Percentiles rank a stretch among this genome's conserved stretches.
These are phyloP conservation scores for Orchestia grillus DNA, from an alignment of 1,140 invertebrate genomes.

Conservation along the genomic window DNA sequence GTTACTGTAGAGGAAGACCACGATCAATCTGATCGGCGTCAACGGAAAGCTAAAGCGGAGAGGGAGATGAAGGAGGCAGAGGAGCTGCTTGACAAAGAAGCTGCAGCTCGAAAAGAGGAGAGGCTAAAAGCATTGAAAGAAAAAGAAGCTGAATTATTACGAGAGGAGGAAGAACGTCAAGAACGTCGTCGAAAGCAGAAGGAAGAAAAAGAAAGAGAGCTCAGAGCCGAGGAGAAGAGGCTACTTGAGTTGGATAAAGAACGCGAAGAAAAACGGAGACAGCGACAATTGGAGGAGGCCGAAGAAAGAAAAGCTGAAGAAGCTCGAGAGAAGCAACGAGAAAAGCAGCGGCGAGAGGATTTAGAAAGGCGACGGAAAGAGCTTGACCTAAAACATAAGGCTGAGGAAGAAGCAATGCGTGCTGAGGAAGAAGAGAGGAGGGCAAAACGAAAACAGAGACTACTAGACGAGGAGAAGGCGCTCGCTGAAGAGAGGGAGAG, in stretches of 20 bases:
- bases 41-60: neutral
- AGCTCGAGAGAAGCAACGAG: conserved; percentile 61
- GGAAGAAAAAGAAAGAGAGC: conserved; percentile 54
- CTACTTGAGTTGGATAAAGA: conserved; percentile 49
- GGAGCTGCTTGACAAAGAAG: conserved; percentile 5
- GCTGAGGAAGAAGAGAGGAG: conserved; percentile 59
- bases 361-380: conserved; percentile 55
- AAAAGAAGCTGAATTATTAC: conserved; percentile 11
- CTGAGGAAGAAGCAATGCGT: conserved; percentile 35
- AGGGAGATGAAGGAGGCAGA: conserved; percentile 56
- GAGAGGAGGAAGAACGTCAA: conserved; percentile 40
- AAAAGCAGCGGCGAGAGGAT: conserved; percentile 45
- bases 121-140: conserved; percentile 53
- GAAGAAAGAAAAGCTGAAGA: conserved; percentile 60
- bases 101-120: conserved; percentile 36
- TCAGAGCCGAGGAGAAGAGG: conserved; percentile 54
- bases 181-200: conserved; percentile 56
- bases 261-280: conserved; percentile 35
- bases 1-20: neutral
- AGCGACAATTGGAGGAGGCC: conserved; percentile 37
- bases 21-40: conserved; percentile 10
- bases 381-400: conserved; percentile 57
- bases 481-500: conserved; percentile 56
- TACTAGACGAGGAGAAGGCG: conserved; percentile 62
- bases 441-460: conserved; percentile 68